Evolutionary conservation across 92 coral and sea anemone genomes (phyloP).

Genomic region (Desmophyllum pertusum): DNA sequence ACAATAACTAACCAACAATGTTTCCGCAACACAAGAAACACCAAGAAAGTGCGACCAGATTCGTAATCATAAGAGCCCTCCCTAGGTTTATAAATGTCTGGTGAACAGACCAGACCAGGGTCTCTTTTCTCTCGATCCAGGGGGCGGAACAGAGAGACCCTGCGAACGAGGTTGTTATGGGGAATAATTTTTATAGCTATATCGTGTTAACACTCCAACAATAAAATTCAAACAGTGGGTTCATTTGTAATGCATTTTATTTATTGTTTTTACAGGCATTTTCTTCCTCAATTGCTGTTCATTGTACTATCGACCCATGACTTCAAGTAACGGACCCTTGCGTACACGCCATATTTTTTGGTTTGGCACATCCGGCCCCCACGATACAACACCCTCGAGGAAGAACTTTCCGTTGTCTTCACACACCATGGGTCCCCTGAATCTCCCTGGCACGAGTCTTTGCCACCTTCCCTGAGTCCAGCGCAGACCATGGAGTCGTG

Average conservation of each 20-base stretch:
- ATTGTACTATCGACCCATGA: conserved; percentile 51
- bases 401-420: conserved; percentile 69
- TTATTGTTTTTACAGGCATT: background rate
- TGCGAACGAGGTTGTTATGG: no score
- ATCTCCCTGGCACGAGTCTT: conserved; percentile 81
- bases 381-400: conserved; percentile 71
- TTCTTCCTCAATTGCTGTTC: conserved; percentile 4
- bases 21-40: no score
- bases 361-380: conserved; percentile 75
- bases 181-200: no score
- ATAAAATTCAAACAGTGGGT: background rate
- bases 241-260: background rate
- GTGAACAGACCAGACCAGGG: no score
- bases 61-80: no score
- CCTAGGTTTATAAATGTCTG: no score
- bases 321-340: conserved; percentile 57
- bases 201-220: no score
- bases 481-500: conserved; percentile 84
- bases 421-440: conserved; percentile 80
- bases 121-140: no score
- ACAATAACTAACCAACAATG: no score
- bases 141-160: no score
- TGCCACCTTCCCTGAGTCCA: conserved; percentile 68
- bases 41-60: no score
- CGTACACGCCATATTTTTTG: conserved; percentile 74